Base-by-base conservation (phyloP, 2,113 vertebrate species). In the Pseudonaja textilis region DNA sequence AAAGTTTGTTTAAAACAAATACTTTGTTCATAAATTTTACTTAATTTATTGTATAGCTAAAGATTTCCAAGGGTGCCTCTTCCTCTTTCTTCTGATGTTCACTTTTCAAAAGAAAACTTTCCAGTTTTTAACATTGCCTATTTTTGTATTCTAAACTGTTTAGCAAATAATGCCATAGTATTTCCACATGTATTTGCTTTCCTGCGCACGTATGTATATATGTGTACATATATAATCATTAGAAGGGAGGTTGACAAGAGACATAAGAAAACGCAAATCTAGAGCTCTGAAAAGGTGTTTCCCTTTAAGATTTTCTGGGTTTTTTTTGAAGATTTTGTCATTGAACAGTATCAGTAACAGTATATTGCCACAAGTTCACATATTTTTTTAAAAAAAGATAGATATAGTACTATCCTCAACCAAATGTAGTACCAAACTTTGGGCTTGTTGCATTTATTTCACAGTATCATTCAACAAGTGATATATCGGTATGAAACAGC, bases 1-100 rank as follows among this genome's bases (percentile, higher is more conserved):
- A 89, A 97, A 94, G 98, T 98, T 97, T 97, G 97, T 97, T 93
- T 93, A 91, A 57, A 91, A 64, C 23, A 34, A 69, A 56, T 0
- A 55, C 55, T 91, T 85, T 93, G 90, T 86, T 5, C 29, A 88
- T 4, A 0, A 47, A 4, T 85, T n/a, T 90, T 87, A 61, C 2
- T 59, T 16, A 92, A 39, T 6, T 55, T 81, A 26, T 23, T 20
- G 39, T 85, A 1, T 42, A 3, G 64, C 54, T 64, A 34, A 47
- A 10, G 42, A 91, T 50, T 56, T 92, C n/a, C 87, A 2, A 0
- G 10, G 2, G 2, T 91, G 85, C 8, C 26, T n/a, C 69, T 81
- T 81, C 34, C 18, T 22, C 6, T 39, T 81, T 3, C 69, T 59
- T 61, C 20, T 34, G 39, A 22, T 91, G 42, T 42, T 34, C 12